Evolutionary conservation across 2,888 invertebrate species (phyloP).

Genomic region (Dione juno): DNA sequence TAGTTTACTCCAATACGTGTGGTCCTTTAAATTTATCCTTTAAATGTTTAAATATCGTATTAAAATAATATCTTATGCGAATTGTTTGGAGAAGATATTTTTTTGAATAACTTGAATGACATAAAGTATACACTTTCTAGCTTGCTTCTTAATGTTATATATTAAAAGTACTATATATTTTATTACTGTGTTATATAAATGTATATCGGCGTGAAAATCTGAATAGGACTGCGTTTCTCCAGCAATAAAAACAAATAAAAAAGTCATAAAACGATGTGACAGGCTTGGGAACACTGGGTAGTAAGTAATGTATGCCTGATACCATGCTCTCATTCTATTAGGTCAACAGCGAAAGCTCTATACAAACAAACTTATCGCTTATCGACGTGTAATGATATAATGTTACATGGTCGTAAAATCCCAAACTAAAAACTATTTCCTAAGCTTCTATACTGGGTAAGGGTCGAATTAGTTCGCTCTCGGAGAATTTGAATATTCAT

Average conservation of each 20-base stretch:
- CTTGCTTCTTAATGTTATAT: background rate
- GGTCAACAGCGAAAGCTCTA: constrained; percentile 69
- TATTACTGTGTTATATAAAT: constrained; percentile 6
- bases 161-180: constrained; percentile 17
- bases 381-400: constrained; percentile 75
- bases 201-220: constrained; percentile 55
- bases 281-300: constrained; percentile 77
- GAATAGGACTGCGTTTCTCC: constrained; percentile 77
- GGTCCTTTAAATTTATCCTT: constrained; percentile 1
- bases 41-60: background rate
- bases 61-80: background rate
- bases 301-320: constrained; percentile 70
- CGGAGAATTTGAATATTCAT: constrained; percentile 66
- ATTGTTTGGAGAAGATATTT: background rate
- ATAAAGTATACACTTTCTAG: background rate
- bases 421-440: constrained; percentile 63
- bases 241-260: constrained; percentile 77
- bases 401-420: constrained; percentile 76
- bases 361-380: constrained; percentile 70
- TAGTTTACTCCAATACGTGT: constrained; percentile 19
- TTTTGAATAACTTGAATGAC: background rate
- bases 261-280: constrained; percentile 78
- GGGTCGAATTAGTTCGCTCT: constrained; percentile 60
- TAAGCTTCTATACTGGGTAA: constrained; percentile 57
- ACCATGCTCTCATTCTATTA: constrained; percentile 71